These are phyloP conservation scores for Myiozetetes cayanensis DNA, from an alignment of 2,113 vertebrate species.

Conservation along the genomic window DNA sequence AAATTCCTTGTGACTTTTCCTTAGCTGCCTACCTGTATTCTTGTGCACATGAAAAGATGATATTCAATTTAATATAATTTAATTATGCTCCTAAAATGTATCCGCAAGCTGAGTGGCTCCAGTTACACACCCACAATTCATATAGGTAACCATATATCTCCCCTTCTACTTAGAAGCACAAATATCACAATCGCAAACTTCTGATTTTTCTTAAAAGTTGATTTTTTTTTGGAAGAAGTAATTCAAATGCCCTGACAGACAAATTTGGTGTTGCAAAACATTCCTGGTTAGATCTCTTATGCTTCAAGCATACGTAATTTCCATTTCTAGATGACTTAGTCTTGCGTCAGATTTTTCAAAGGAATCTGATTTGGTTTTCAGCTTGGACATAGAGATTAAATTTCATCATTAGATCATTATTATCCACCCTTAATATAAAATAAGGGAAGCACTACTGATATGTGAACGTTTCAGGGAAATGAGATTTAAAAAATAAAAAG, in stretches of 20 bases:
- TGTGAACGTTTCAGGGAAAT: not conserved
- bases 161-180: not conserved
- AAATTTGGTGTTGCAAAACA: not conserved
- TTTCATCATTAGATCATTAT: not conserved
- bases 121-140: not conserved
- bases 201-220: not conserved
- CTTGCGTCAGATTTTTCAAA: not conserved
- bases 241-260: not conserved
- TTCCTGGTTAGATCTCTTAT: not conserved
- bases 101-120: not conserved
- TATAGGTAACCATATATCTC: not conserved
- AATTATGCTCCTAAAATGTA: not conserved
- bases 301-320: not conserved
- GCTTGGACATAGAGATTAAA: not conserved
- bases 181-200: not conserved
- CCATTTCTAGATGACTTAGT: constrained; percentile 2
- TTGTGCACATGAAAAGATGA: not conserved
- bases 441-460: not conserved
- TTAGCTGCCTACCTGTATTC: not conserved
- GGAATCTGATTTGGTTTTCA: not conserved
- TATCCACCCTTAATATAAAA: not conserved
- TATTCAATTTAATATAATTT: not conserved
- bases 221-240: not conserved
- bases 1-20: fast-evolving
- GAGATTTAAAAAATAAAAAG: not conserved